Evolutionary conservation across 2,113 vertebrate species (phyloP).

Genomic region (Gavialis gangeticus): DNA sequence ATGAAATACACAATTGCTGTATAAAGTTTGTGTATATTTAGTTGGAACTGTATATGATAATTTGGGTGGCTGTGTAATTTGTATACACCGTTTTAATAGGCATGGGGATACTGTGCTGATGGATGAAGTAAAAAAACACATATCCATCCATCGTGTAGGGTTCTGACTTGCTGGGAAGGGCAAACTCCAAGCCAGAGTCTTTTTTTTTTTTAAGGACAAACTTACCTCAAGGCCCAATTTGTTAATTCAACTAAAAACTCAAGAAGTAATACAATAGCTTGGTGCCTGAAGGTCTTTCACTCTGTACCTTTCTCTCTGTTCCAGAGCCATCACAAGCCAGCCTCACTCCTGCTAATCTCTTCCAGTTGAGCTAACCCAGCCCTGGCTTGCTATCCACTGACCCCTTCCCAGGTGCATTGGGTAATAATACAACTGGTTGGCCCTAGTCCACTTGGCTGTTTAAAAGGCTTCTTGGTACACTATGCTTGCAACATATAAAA

Average conservation of each 20-base stretch:
- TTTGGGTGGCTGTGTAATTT: background rate
- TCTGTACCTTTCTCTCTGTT: background rate
- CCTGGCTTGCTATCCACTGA: background rate
- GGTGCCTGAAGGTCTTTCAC: background rate
- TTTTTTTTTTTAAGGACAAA: background rate
- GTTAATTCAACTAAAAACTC: background rate
- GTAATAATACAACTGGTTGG: accelerated
- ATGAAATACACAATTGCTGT: background rate
- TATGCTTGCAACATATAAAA: no score
- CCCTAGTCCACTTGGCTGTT: background rate
- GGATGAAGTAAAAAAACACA: background rate
- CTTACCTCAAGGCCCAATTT: background rate
- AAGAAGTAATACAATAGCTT: no score
- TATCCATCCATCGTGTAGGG: background rate
- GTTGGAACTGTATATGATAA: background rate
- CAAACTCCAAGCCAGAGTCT: background rate
- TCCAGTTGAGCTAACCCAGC: background rate
- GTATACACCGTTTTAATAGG: background rate
- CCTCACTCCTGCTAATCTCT: background rate
- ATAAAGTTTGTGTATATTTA: background rate
- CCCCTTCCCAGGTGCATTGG: background rate
- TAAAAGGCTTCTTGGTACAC: background rate
- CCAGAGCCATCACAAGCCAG: accelerated
- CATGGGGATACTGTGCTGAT: background rate
- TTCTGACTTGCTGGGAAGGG: background rate